phyloP scores from a whole-genome alignment of 92 coral and sea anemone species.

The Muricea muricata region DNA sequence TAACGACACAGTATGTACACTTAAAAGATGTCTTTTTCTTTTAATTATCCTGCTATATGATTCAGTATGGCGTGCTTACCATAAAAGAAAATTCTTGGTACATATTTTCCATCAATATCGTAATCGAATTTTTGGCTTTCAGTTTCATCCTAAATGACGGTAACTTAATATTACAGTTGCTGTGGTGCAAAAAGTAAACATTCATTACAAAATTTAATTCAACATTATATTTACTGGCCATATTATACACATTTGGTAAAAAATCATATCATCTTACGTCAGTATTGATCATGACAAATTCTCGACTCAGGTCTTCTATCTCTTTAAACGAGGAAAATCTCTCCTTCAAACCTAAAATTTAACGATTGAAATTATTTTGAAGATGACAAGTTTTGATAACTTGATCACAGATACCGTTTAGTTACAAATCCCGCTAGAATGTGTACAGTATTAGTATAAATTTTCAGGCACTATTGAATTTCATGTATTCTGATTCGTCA shows the following conservation, averaged over 20 bases:
- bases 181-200: too few relatives aligned
- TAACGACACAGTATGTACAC: too few relatives aligned
- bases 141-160: slow-evolving; percentile 65
- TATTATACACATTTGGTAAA: too few relatives aligned
- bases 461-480: too few relatives aligned
- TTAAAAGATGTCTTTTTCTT: too few relatives aligned
- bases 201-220: neutral
- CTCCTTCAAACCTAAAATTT: slow-evolving; percentile 71
- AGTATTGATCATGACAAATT: slow-evolving; percentile 85
- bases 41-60: too few relatives aligned
- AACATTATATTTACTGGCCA: too few relatives aligned
- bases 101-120: slow-evolving; percentile 77
- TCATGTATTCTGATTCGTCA: too few relatives aligned
- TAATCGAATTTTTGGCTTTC: slow-evolving; percentile 74
- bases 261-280: slow-evolving; percentile 51
- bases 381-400: neutral
- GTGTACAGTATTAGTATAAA: too few relatives aligned
- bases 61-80: slow-evolving; percentile 43
- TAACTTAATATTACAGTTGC: too few relatives aligned
- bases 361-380: neutral
- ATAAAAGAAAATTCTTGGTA: slow-evolving; percentile 75
- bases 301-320: slow-evolving; percentile 72
- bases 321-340: slow-evolving; percentile 75
- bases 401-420: too few relatives aligned
- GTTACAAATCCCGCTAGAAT: too few relatives aligned